Base-by-base conservation (phyloP, 1,140 invertebrate genomes). In the Delia radicum region DNA sequence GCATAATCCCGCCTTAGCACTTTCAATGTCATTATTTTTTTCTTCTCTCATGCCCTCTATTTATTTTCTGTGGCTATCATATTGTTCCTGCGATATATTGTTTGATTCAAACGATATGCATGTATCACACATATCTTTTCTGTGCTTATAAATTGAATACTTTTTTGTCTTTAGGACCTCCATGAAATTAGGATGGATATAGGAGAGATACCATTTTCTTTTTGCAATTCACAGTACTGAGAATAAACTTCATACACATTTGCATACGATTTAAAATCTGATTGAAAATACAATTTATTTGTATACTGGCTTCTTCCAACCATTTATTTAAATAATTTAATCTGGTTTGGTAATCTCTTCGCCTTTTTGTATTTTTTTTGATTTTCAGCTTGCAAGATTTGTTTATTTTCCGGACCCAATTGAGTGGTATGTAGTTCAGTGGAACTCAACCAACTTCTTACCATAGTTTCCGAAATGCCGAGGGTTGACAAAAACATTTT, bases 81-180 rank as follows among this genome's bases (percentile, higher is more conserved):
- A 65, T 74, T 81, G 79, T 42, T 76, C 37, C 12, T 76, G 46
- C 63, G 75, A 81, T n/a, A 65, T 63, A 42, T 77, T 76, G 74
- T 79, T 78, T 67, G 79, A 29, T 79, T 84, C 75, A 75, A 75
- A 76, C 26, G 42, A 37, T 62, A 73, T 55, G 72, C 80, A 83
- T 29, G 61, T 75, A 33, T 84, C 79, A 77, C 80, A 83, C 46
- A 75, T 72, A 77, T 81, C 80, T 67, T 81, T 81, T 61, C 77
- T 79, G 3, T 79, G 80, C n/a, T 67, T 62, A 61, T 74, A 80
- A 55, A 79, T 72, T 2, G 67, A 65, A 63, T 78, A 67, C 75
- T 79, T 81, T 12, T 74, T 69, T 72, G 79, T 74, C 48, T 77
- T 73, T 74, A 62, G 28, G 28, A 15, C 27, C 13, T 28, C 61